Percentiles rank a stretch among this genome's conserved stretches.
Evolutionary conservation across 2,888 invertebrate genomes (phyloP).

Genomic region (Hemicrepidius hirtus): DNA sequence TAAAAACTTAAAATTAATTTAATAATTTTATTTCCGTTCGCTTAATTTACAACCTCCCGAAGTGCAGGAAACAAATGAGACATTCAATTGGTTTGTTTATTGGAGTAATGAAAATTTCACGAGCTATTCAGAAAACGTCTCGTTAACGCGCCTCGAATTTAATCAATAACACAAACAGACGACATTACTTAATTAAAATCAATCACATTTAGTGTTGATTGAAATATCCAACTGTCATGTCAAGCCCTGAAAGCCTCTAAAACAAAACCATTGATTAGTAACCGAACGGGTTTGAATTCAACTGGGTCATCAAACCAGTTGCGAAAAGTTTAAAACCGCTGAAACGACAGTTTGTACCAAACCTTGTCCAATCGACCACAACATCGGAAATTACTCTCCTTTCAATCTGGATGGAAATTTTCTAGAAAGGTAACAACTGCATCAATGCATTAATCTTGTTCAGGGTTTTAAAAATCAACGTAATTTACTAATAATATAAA

Average conservation of each 20-base stretch:
- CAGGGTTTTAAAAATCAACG: no score
- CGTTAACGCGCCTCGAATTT: constrained; percentile 29
- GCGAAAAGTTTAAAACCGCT: constrained; percentile 57
- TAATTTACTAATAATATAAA: neutral
- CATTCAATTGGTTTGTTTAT: neutral
- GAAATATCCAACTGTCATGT: constrained; percentile 51
- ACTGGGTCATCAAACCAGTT: constrained; percentile 52
- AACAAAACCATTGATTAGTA: constrained; percentile 55
- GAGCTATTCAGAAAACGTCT: constrained; percentile 11
- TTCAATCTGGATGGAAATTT: constrained; percentile 18
- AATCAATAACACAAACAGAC: constrained; percentile 37
- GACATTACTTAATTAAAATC: constrained; percentile 47
- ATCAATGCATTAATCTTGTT: neutral
- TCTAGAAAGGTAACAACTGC: neutral
- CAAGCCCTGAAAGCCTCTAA: constrained; percentile 34
- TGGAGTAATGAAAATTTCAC: constrained; percentile 14
- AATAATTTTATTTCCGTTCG: neutral
- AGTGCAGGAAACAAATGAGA: constrained; percentile 1
- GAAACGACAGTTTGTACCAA: constrained; percentile 54
- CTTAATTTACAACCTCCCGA: neutral
- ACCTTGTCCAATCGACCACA: constrained; percentile 54
- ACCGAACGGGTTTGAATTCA: constrained; percentile 44
- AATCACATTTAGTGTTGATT: constrained; percentile 46
- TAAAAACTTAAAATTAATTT: constrained; percentile 16
- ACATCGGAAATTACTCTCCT: constrained; percentile 56